A percentile compares a stretch with the other conserved stretches of the same genome.
These are phyloP conservation scores for Eriosoma lanigerum DNA, from an alignment of 1,140 invertebrate genomes.

Conservation along the genomic window DNA sequence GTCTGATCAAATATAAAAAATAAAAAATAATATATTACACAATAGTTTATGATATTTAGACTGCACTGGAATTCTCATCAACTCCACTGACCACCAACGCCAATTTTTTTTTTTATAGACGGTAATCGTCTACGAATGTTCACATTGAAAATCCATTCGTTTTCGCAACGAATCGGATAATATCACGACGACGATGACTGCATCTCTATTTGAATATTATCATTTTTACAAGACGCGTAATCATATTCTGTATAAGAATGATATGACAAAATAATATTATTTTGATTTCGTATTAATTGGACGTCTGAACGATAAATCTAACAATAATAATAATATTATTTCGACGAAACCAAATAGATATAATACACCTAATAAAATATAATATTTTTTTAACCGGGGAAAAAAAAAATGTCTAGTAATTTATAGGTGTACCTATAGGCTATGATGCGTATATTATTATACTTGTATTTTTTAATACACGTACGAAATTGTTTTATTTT, in stretches of 20 bases:
- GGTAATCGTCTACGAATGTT: neutral
- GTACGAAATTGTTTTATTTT: slow-evolving; percentile 25
- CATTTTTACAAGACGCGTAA: too few relatives aligned
- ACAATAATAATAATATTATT: neutral
- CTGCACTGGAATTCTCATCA: too few relatives aligned
- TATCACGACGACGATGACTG: neutral
- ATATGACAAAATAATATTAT: too few relatives aligned
- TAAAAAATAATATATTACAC: too few relatives aligned
- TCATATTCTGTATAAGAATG: too few relatives aligned
- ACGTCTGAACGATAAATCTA: neutral
- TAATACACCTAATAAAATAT: neutral
- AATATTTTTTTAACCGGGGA: neutral
- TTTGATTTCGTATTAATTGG: slow-evolving; percentile 14
- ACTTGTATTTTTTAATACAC: too few relatives aligned
- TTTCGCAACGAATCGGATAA: neutral
- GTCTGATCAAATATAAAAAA: too few relatives aligned
- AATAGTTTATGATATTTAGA: too few relatives aligned
- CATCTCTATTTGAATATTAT: too few relatives aligned
- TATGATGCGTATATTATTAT: too few relatives aligned
- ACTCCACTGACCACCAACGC: too few relatives aligned
- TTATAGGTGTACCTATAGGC: neutral
- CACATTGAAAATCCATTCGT: neutral
- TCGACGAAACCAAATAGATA: neutral
- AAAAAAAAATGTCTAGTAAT: slow-evolving; percentile 16
- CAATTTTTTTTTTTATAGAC: too few relatives aligned